A percentile compares a stretch with the other conserved stretches of the same genome.
phyloP scores from a whole-genome alignment of 2,113 vertebrate species.

The Campylomormyrus tamandua region DNA sequence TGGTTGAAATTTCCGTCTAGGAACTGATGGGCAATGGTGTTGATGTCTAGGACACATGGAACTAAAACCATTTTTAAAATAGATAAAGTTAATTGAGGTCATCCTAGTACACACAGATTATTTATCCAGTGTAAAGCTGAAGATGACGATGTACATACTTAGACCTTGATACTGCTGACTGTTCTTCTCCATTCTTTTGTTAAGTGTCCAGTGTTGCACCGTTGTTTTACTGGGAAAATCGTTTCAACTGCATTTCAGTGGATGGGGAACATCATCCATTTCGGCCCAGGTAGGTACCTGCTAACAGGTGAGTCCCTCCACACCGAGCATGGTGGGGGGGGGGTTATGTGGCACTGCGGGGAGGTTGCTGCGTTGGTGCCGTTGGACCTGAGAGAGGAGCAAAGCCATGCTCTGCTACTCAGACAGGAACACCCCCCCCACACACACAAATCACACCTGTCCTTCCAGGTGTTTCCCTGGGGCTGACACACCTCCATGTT shows the following conservation, averaged over 20 bases:
- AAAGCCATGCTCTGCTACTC: not conserved
- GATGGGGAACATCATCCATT: not conserved
- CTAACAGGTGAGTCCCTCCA: not conserved
- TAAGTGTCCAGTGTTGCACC: not conserved
- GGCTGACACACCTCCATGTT: slow-evolving; percentile 3
- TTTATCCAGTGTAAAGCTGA: not conserved
- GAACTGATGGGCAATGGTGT: not conserved
- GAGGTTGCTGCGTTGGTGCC: not conserved
- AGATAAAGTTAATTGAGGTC: not conserved
- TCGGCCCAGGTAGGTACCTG: not conserved
- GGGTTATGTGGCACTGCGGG: not conserved
- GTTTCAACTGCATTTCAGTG: not conserved
- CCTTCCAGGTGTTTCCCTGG: not conserved
- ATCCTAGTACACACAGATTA: not conserved
- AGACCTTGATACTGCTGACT: not conserved
- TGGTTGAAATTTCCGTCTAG: not conserved
- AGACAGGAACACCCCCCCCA: too few relatives aligned
- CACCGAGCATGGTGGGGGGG: not conserved
- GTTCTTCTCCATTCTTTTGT: not conserved
- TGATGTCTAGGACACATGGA: not conserved
- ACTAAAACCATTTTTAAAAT: not conserved
- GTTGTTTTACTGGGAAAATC: not conserved
- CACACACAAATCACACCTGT: not conserved
- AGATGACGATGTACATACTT: not conserved
- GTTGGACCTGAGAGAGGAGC: not conserved